A percentile compares a stretch with the other conserved stretches of the same genome.
phyloP scores from a whole-genome alignment of 2,888 invertebrate genomes.

The Gryllus longicercus region DNA sequence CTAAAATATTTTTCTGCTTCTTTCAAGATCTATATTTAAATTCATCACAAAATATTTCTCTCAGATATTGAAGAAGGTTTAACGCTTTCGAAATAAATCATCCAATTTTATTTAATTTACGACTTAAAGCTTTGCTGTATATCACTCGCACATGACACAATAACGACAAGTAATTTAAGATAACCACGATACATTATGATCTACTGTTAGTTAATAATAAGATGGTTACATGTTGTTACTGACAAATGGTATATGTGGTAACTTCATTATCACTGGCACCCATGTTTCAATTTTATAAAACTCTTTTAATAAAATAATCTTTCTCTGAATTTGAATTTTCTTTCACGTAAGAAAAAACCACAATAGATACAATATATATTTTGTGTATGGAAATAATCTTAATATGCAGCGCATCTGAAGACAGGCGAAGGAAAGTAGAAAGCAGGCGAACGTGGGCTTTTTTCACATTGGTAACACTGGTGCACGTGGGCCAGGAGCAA shows the following conservation, averaged over 20 bases:
- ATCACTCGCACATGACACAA: not conserved
- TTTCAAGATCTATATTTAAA: not conserved
- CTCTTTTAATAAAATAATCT: too few relatives aligned
- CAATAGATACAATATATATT: too few relatives aligned
- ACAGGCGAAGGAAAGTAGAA: too few relatives aligned
- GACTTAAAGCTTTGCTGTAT: not conserved
- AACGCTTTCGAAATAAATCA: not conserved
- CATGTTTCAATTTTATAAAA: not conserved
- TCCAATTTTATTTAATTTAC: not conserved
- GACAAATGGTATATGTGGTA: slow-evolving; percentile 28
- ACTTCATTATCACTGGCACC: slow-evolving; percentile 29
- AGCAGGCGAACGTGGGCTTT: too few relatives aligned
- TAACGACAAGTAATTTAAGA: slow-evolving; percentile 17
- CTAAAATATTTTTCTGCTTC: too few relatives aligned
- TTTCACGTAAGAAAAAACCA: too few relatives aligned
- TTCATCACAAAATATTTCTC: not conserved
- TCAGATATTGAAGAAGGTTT: too few relatives aligned
- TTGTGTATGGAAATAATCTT: too few relatives aligned
- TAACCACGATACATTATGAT: not conserved
- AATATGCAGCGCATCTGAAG: too few relatives aligned
- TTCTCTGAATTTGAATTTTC: too few relatives aligned
- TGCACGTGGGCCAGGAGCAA: too few relatives aligned
- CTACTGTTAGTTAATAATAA: slow-evolving; percentile 2
- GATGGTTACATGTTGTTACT: slow-evolving; percentile 11
- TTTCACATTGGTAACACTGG: too few relatives aligned